phyloP scores from a whole-genome alignment of 2,888 invertebrate genomes.

The Tanypteryx hageni region DNA sequence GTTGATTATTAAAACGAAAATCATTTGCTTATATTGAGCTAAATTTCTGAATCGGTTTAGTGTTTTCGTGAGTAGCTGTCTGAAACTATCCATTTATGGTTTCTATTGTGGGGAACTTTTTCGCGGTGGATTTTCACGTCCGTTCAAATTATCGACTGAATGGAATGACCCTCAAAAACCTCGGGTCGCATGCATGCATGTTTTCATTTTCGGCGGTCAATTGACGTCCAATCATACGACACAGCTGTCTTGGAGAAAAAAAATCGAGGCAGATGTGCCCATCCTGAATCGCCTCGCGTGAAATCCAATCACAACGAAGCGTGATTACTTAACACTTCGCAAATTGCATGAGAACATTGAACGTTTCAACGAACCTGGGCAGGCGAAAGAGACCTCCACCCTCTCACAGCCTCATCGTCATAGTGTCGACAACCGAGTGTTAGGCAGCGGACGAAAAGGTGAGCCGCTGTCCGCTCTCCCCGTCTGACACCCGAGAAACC shows the following conservation, averaged over 20 bases:
- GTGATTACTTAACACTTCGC: neutral
- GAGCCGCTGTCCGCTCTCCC: constrained; percentile 38
- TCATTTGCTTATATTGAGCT: constrained; percentile 1
- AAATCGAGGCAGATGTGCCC: neutral
- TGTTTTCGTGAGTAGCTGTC: neutral
- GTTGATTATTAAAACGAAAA: neutral
- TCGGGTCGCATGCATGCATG: constrained; percentile 17
- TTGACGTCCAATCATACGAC: constrained; percentile 36
- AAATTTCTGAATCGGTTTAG: neutral
- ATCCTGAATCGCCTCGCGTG: neutral
- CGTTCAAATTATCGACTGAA: constrained; percentile 12
- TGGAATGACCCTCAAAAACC: constrained; percentile 33
- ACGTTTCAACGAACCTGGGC: neutral
- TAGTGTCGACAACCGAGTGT: neutral
- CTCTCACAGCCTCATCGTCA: neutral
- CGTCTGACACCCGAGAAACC: constrained; percentile 25
- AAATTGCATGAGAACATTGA: neutral
- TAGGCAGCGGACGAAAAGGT: constrained; percentile 32
- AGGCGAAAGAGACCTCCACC: neutral
- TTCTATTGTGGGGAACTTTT: neutral
- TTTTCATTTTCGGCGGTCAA: constrained; percentile 43
- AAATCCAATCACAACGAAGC: neutral
- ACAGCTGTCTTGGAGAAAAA: neutral
- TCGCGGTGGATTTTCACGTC: constrained; percentile 5
- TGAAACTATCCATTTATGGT: constrained; percentile 7